A percentile compares a stretch with the other conserved stretches of the same genome.
Conservation (phyloP, 2,113 vertebrate species). For the Bos indicus region DNA sequence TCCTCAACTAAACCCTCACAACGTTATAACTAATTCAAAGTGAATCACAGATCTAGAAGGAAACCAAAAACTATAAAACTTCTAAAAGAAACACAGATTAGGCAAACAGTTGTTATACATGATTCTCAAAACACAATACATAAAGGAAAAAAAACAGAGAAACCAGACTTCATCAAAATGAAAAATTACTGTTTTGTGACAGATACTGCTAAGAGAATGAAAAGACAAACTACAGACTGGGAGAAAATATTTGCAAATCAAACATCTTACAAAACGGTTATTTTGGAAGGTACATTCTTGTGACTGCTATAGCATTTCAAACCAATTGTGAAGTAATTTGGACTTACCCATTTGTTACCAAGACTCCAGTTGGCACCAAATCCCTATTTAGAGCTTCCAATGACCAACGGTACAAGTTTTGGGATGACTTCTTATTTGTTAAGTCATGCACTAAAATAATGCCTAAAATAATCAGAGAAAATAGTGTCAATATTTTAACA, state of each 20-base stretch:
- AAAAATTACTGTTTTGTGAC: slow-evolving; percentile 21
- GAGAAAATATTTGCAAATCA: slow-evolving; percentile 17
- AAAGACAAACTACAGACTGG: not conserved
- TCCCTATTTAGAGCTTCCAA: slow-evolving; percentile 95
- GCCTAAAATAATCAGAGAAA: slow-evolving; percentile 80
- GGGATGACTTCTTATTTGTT: slow-evolving; percentile 99
- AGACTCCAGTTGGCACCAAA: slow-evolving; percentile 91
- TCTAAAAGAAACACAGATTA: slow-evolving; percentile 21
- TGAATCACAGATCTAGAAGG: not conserved
- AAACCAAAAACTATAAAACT: not conserved
- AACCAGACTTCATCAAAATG: not conserved
- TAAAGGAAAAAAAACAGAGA: not conserved
- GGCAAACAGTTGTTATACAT: not conserved
- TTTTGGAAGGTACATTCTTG: not conserved
- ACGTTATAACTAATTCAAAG: slow-evolving; percentile 9
- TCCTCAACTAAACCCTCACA: not conserved
- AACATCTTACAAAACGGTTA: slow-evolving; percentile 14
- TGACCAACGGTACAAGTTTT: slow-evolving; percentile 97
- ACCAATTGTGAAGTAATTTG: not conserved
- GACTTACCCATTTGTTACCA: slow-evolving; percentile 95
- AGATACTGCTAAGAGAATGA: not conserved
- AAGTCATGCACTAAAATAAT: slow-evolving; percentile 98
- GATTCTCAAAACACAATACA: not conserved
- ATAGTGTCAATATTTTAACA: not conserved
- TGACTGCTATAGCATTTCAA: not conserved